Conservation (phyloP, 1,140 invertebrate genomes). For the Drosophila virilis region DNA sequence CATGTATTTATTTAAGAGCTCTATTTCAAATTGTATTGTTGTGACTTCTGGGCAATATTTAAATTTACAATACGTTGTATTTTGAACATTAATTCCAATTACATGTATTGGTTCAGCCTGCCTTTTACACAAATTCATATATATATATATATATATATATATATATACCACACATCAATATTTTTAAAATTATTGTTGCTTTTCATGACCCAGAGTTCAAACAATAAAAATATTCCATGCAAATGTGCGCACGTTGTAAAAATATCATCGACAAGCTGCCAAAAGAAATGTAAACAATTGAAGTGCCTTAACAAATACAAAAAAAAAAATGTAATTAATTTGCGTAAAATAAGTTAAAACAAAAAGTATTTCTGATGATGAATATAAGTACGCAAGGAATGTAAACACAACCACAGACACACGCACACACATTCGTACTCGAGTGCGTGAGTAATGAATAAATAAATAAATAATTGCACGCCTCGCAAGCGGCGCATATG, state of each 20-base stretch:
- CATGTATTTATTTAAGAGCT: too few species aligned
- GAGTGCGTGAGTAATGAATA: constrained; percentile 20
- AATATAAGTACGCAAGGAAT: constrained; percentile 16
- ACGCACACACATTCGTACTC: too few species aligned
- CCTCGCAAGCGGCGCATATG: constrained; percentile 38
- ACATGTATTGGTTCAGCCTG: background rate
- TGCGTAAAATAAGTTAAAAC: constrained; percentile 45
- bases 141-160: background rate
- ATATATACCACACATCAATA: background rate
- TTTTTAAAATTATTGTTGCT: background rate
- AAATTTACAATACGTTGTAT: background rate
- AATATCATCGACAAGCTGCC: constrained; percentile 14
- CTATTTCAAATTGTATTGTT: background rate
- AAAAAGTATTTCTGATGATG: constrained; percentile 29
- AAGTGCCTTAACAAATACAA: constrained; percentile 18
- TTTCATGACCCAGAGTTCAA: background rate
- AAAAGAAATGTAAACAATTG: constrained; percentile 48
- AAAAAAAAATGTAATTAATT: constrained; percentile 59
- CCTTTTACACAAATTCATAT: background rate
- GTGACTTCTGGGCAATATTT: background rate
- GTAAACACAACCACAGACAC: constrained; percentile 25
- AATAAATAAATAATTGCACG: constrained; percentile 42
- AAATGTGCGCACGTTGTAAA: constrained; percentile 32
- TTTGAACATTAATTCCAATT: background rate
- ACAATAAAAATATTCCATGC: constrained; percentile 6